Conservation (phyloP, 1,140 invertebrate genomes). For the Procambarus virginalis region DNA sequence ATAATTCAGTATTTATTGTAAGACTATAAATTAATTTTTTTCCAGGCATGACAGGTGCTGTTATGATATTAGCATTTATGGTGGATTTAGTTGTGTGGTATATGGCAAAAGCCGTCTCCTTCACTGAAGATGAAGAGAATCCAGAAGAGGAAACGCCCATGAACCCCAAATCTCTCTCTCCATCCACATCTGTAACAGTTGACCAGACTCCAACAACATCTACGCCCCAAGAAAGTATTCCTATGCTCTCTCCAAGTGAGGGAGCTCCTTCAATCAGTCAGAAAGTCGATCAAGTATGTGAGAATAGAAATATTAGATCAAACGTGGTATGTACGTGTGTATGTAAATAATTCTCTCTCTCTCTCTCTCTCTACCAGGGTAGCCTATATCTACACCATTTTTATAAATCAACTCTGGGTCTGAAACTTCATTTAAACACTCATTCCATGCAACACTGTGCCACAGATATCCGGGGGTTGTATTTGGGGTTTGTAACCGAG, state of each 20-base stretch:
- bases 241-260: conserved; percentile 31
- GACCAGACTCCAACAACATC: conserved; percentile 31
- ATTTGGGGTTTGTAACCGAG: neutral
- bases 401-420: neutral
- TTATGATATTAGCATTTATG: conserved; percentile 87
- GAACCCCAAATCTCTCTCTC: conserved; percentile 18
- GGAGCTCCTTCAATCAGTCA: conserved; percentile 24
- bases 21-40: neutral
- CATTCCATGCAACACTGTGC: conserved; percentile 36
- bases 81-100: conserved; percentile 89
- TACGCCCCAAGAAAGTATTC: conserved; percentile 7
- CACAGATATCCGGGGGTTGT: neutral
- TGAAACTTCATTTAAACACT: conserved; percentile 27
- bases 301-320: conserved; percentile 4
- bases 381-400: too few species aligned
- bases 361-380: neutral
- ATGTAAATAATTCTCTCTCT: neutral
- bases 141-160: conserved; percentile 20
- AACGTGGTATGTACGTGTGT: neutral
- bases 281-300: conserved; percentile 20
- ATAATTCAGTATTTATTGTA: too few species aligned
- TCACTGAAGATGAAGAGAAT: conserved; percentile 36
- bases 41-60: conserved; percentile 85
- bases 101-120: conserved; percentile 77
- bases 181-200: conserved; percentile 18